Percentiles rank a stretch among this genome's conserved stretches.
phyloP scores from a whole-genome alignment of 2,888 invertebrate genomes.

The Athalia cordata region DNA sequence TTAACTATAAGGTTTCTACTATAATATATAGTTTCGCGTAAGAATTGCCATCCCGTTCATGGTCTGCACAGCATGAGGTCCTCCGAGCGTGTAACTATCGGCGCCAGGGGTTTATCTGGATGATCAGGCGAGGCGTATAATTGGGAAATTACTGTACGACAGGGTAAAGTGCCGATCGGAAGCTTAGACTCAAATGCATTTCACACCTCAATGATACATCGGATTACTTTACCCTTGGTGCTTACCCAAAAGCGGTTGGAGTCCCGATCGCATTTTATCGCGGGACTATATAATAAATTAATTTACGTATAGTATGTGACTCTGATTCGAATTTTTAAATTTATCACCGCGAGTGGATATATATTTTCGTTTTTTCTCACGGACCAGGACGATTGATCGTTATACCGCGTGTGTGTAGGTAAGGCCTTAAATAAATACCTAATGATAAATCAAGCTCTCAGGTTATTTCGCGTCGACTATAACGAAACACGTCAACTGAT shows the following conservation, averaged over 20 bases:
- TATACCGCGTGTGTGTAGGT: neutral
- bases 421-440: constrained; percentile 37
- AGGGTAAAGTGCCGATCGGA: constrained; percentile 30
- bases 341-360: too few relatives aligned
- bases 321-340: too few relatives aligned
- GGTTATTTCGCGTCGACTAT: constrained; percentile 35
- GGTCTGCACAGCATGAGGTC: neutral
- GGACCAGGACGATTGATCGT: neutral
- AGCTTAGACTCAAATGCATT: constrained; percentile 39
- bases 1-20: too few relatives aligned
- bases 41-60: neutral
- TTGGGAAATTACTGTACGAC: constrained; percentile 32
- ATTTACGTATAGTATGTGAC: too few relatives aligned
- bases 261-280: too few relatives aligned
- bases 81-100: constrained; percentile 17
- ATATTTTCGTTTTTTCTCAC: neutral
- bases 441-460: constrained; percentile 35
- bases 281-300: too few relatives aligned
- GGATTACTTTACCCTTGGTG: constrained; percentile 13
- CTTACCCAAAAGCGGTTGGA: too few relatives aligned
- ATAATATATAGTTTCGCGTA: too few relatives aligned
- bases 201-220: constrained; percentile 25
- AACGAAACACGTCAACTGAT: constrained; percentile 46
- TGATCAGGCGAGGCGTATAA: constrained; percentile 25
- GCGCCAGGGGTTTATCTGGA: constrained; percentile 16